Conservation (phyloP, 2,797 vertebrate genomes). For the Gadopsis bispinosus region DNA sequence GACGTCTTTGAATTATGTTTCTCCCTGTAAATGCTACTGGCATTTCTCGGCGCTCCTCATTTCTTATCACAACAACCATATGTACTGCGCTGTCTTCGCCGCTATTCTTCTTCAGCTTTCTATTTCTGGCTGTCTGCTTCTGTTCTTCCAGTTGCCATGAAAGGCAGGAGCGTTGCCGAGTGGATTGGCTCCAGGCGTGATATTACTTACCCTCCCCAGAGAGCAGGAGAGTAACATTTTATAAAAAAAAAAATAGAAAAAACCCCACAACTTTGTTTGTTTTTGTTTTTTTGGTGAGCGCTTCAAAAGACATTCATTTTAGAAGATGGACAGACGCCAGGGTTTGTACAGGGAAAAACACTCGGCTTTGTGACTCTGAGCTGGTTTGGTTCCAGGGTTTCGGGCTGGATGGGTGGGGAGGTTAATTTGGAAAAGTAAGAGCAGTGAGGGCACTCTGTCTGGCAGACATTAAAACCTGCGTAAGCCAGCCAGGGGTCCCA, state of each 20-base stretch:
- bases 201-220: slow-evolving; percentile 53
- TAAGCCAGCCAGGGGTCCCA: slow-evolving; percentile 2
- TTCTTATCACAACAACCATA: slow-evolving; percentile 76
- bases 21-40: slow-evolving; percentile 47
- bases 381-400: slow-evolving; percentile 55
- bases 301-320: slow-evolving; percentile 65
- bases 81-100: slow-evolving; percentile 56
- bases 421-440: slow-evolving; percentile 56
- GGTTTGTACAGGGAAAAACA: slow-evolving; percentile 36
- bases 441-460: slow-evolving; percentile 41
- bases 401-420: slow-evolving; percentile 34
- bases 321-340: slow-evolving; percentile 64
- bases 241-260: slow-evolving; percentile 1
- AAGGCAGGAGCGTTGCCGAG: slow-evolving; percentile 52
- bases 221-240: slow-evolving; percentile 29
- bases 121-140: slow-evolving; percentile 68
- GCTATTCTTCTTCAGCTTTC: slow-evolving; percentile 59
- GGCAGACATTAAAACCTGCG: slow-evolving; percentile 47
- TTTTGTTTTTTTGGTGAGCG: slow-evolving; percentile 12
- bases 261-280: not conserved
- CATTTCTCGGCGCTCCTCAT: slow-evolving; percentile 47
- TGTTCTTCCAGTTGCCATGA: slow-evolving; percentile 62
- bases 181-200: slow-evolving; percentile 61
- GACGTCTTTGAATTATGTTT: slow-evolving; percentile 54
- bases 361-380: slow-evolving; percentile 39